Percentiles rank a stretch among this genome's conserved stretches.
phyloP scores from a whole-genome alignment of 1,140 invertebrate species.

The Araneus ventricosus region DNA sequence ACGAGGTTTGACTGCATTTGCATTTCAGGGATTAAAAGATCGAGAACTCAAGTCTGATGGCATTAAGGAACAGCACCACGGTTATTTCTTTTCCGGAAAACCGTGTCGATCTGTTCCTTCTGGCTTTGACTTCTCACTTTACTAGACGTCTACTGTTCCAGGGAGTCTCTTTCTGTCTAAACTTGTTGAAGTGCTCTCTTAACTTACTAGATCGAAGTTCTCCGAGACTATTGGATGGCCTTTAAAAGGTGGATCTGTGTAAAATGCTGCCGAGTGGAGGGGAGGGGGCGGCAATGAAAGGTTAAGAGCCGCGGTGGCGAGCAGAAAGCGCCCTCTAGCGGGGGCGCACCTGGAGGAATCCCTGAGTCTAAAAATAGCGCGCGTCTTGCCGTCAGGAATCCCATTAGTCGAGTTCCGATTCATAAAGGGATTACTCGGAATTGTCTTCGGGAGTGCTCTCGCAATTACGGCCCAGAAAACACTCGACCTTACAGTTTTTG shows the following conservation, averaged over 20 bases:
- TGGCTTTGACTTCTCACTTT: no score
- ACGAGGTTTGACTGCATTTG: no score
- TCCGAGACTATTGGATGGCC: not conserved
- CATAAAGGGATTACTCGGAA: conserved; percentile 8
- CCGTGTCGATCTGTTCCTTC: no score
- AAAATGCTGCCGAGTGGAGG: not conserved
- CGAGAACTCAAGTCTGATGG: no score
- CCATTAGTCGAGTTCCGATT: conserved; percentile 25
- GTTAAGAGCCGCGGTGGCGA: not conserved
- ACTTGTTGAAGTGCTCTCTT: no score
- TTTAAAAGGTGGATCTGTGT: not conserved
- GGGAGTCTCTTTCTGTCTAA: no score
- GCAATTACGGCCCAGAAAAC: not conserved
- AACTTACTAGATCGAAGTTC: no score
- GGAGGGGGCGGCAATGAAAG: not conserved
- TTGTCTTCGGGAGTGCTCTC: not conserved
- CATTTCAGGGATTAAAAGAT: no score
- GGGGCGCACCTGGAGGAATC: not conserved
- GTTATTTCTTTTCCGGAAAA: no score
- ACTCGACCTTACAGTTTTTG: not conserved
- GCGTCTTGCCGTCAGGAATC: not conserved
- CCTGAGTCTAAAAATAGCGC: not conserved
- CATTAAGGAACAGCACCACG: no score
- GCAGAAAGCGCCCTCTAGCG: not conserved
- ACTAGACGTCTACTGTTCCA: no score